Evolutionary conservation across 2,888 invertebrate genomes (phyloP), one percentile per base, ranked within the genome.

Genomic region (Nymphalis polychloros): DNA sequence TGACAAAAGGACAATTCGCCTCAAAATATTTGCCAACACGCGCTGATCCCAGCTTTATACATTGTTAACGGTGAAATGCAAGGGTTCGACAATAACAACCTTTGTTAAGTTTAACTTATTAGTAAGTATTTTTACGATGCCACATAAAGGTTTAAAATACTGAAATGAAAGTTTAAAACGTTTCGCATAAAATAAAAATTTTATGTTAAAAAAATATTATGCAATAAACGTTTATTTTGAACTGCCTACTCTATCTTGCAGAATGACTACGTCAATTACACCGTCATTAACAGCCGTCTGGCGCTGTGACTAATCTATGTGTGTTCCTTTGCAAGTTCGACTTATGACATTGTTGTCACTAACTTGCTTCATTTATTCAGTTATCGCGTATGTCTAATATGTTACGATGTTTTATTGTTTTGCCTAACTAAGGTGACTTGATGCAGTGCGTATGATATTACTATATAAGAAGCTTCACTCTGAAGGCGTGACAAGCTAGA

Each of bases 61-160:
- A 84, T 82, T 85, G 86, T 86, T 82, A 81, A 81, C 80, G 75
- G 82, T 82, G 87, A 87, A 89, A 87, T 87, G 88, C 85, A 88
- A 87, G 88, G 87, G 90, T 88, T 90, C 80, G 85, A 82, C 83
- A 86, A 87, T 84, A 84, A 85, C 81, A 77, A 72, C 76, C 80
- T 80, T 89, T 88, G 87, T 88, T 77, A 73, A 82, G 81, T 41
- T 41, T 41, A 81, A 83, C 80, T 84, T 84, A 84, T 86, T 83
- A 82, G 79, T 74, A 74, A 71, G 73, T 65, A 67, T 70, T 74
- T 87, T 88, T 86, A 89, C 80, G 81, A 83, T 79, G 75, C 77
- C 78, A 78, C 76, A 80, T 79, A 82, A 81, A 81, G 79, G 78
- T 82, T 84, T 81, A 63, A 71, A 50, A 69, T 49, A 57, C 63